Evolutionary conservation across 2,888 invertebrate species (phyloP).

Genomic region (Drosophila subsilvestris): DNA sequence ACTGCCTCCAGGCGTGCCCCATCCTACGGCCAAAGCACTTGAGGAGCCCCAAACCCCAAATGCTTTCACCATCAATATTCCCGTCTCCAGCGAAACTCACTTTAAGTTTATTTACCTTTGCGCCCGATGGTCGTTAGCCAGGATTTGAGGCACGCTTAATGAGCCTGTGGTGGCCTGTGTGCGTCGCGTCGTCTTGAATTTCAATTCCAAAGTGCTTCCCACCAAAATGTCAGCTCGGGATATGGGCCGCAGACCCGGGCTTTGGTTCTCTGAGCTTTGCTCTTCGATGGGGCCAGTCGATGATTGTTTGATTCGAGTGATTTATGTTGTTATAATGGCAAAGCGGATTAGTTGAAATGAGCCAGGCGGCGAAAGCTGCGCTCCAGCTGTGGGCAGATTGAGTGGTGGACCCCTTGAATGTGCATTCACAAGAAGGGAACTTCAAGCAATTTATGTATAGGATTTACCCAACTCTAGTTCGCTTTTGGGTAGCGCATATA

Average conservation of each 20-base stretch:
- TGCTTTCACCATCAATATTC: conserved; percentile 39
- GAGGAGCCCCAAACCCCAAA: conserved; percentile 12
- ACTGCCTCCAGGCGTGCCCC: conserved; percentile 46
- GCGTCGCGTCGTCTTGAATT: conserved; percentile 23
- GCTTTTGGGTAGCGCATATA: background rate
- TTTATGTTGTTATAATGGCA: conserved; percentile 36
- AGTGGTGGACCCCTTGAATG: background rate
- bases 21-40: conserved; percentile 32
- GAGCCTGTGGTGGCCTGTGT: conserved; percentile 42
- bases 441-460: background rate
- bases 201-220: conserved; percentile 5
- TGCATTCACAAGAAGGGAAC: background rate
- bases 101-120: conserved; percentile 59
- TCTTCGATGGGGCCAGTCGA: background rate
- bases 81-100: conserved; percentile 14
- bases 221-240: conserved; percentile 14
- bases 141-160: conserved; percentile 50
- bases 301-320: conserved; percentile 26
- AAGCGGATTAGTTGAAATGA: background rate
- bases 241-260: conserved; percentile 1
- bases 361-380: background rate
- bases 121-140: conserved; percentile 38
- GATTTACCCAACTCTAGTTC: no score
- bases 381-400: no score
- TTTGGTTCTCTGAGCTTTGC: conserved; percentile 20